Evolutionary conservation across 2,113 vertebrate genomes (phyloP).

Genomic region (Callithrix jacchus): DNA sequence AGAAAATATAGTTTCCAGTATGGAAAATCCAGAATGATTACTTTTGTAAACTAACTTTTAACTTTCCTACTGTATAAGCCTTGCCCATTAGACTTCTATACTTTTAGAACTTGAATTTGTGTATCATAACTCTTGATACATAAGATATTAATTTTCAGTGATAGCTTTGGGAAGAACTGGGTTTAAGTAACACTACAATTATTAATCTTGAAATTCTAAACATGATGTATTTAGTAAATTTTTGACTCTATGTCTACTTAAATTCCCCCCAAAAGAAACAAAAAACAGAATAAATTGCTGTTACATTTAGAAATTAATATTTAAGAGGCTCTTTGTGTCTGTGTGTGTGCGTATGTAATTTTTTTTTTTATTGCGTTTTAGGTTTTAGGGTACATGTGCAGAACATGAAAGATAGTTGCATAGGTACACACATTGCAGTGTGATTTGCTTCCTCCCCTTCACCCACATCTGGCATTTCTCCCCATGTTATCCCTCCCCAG

Average conservation of each 20-base stretch:
- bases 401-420: too few relatives aligned
- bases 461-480: too few relatives aligned
- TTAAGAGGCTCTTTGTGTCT: background rate
- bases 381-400: too few relatives aligned
- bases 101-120: background rate
- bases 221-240: background rate
- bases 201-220: background rate
- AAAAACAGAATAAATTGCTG: background rate
- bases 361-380: too few relatives aligned
- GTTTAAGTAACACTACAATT: background rate
- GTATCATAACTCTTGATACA: background rate
- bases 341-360: too few relatives aligned
- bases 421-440: too few relatives aligned
- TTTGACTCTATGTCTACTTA: background rate
- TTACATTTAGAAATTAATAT: background rate
- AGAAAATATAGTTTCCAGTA: background rate
- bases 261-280: background rate
- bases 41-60: background rate
- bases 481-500: too few relatives aligned
- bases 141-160: background rate
- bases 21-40: background rate
- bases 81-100: background rate
- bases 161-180: background rate
- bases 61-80: background rate
- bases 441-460: too few relatives aligned